Evolutionary conservation across 2,888 invertebrate species (phyloP).

Genomic region (Cephus spinipes): DNA sequence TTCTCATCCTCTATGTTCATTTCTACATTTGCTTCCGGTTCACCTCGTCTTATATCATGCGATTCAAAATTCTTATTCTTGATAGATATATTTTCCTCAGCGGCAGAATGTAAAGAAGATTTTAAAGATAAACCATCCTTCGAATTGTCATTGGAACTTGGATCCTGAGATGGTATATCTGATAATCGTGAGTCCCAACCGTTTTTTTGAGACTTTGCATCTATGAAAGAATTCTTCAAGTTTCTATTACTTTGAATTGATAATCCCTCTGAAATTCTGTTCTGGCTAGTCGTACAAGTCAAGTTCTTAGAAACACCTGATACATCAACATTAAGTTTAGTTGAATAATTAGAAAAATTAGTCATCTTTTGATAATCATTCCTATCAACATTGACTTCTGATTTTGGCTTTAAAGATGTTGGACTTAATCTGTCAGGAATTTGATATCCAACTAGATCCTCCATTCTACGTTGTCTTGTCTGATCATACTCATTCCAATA

Average conservation of each 20-base stretch:
- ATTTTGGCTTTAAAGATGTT: not conserved
- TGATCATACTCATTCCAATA: not conserved
- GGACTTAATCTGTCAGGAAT: not conserved
- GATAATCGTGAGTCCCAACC: conserved; percentile 10
- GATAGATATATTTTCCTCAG: not conserved
- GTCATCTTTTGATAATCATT: not conserved
- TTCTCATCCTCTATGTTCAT: not conserved
- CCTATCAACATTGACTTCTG: not conserved
- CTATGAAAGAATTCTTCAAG: not conserved
- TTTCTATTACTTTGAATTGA: not conserved
- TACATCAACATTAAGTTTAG: not conserved
- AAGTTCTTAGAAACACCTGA: not conserved
- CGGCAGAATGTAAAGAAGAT: not conserved
- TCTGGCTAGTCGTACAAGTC: not conserved
- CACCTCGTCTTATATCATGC: not conserved
- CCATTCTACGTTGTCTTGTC: not conserved
- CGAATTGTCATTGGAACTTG: not conserved
- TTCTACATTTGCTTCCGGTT: not conserved
- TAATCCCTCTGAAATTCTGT: not conserved
- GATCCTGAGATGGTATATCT: conserved; percentile 8
- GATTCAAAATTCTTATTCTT: not conserved
- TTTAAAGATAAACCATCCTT: not conserved
- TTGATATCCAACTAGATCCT: not conserved
- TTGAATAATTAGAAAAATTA: not conserved
- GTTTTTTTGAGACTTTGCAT: not conserved